Evolutionary conservation across 2,888 invertebrate genomes (phyloP), one percentile per base, ranked within the genome.

Genomic region (Ceraclea dissimilis): DNA sequence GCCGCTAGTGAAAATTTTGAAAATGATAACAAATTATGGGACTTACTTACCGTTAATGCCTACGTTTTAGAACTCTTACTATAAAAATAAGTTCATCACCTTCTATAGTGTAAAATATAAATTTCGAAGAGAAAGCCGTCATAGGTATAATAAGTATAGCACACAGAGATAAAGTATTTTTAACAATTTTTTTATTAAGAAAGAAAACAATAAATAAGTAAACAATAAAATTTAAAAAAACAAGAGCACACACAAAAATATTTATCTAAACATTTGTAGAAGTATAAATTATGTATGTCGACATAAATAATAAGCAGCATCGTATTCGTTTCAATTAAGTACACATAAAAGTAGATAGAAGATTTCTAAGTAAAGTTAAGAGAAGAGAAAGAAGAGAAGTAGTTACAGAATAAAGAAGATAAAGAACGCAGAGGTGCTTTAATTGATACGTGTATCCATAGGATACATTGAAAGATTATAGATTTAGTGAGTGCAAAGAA

Each of bases 141-240:
- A n/a, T 10, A 26, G 26, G 26, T 26, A 26, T 26, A 26, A 6
- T 6, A 26, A 26, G 10, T 26, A 10, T 10, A 26, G n/a, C 13
- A 39, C 39, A 13, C 39, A 13, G 16, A 8, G 39, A 39, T 26
- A 26, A 26, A 13, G 13, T 39, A 26, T 39, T 39, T 39, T 39
- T 39, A 39, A 39, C 39, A 39, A n/a, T n/a, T 39, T 39, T 39
- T 39, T 39, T 39, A 39, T 39, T 39, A 39, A 39, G 39, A 39
- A n/a, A 39, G 39, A 39, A 39, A 39, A 39, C 39, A 39, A 39
- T 39, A 39, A n/a, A 39, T n/a, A 39, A n/a, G 16, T n/a, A 39
- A 39, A 39, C 39, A 39, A 39, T 39, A 39, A 39, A n/a, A 39
- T 39, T 39, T 39, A 13, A 39, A 13, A n/a, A 39, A 39, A 16